Conservation (phyloP, 2,888 invertebrate species). For the Chrysopilus asiliformis region DNA sequence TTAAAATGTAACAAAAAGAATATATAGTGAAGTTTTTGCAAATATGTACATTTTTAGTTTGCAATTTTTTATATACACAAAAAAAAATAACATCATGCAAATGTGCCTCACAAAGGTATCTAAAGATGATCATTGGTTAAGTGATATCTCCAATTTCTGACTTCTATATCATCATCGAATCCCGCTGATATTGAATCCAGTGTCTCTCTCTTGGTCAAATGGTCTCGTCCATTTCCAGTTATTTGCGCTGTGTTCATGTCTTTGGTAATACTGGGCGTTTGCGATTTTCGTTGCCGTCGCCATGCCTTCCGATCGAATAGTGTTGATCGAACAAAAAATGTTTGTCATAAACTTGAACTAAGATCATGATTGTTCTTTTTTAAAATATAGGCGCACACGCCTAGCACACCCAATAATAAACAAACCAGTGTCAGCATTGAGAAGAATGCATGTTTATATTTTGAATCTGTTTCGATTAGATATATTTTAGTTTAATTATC, state of each 20-base stretch:
- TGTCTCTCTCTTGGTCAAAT: constrained; percentile 6
- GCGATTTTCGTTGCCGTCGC: constrained; percentile 4
- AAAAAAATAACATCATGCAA: too few species aligned
- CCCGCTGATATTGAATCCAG: constrained; percentile 11
- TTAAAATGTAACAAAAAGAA: too few species aligned
- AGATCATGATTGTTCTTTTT: constrained; percentile 24
- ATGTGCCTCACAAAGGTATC: too few species aligned
- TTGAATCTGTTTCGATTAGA: constrained; percentile 11
- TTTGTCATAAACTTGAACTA: constrained; percentile 26
- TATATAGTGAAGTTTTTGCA: too few species aligned
- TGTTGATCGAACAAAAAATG: constrained; percentile 30
- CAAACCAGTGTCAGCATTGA: constrained; percentile 30
- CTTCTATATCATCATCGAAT: constrained; percentile 24
- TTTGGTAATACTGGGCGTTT: constrained; percentile 1
- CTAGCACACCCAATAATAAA: constrained; percentile 27
- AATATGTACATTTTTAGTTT: too few species aligned
- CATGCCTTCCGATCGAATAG: constrained; percentile 13
- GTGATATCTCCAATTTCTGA: constrained; percentile 37
- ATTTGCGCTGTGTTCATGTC: constrained; percentile 1
- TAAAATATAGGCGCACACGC: constrained; percentile 31
- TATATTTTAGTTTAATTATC: not conserved
- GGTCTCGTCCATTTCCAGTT: constrained; percentile 3
- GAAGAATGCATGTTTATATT: constrained; percentile 35
- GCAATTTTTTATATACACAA: too few species aligned
- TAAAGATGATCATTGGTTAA: constrained; percentile 35